Evolutionary conservation across 2,113 vertebrate species (phyloP).

Genomic region (Scomber colias): DNA sequence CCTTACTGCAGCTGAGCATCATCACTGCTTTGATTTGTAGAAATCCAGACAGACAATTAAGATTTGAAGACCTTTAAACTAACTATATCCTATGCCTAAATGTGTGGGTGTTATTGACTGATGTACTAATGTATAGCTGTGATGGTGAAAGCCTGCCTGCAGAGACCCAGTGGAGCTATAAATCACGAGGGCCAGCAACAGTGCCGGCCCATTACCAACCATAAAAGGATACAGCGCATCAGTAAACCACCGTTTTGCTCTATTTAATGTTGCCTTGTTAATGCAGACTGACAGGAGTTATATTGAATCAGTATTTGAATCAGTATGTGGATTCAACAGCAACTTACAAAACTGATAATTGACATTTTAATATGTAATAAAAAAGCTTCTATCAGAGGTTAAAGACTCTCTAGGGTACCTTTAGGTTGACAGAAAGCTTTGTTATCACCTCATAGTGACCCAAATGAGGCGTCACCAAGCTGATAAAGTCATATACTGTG

Average conservation of each 20-base stretch:
- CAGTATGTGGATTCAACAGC: not conserved
- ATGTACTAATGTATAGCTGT: not conserved
- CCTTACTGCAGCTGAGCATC: not conserved
- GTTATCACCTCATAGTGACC: too few relatives aligned
- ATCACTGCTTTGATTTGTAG: not conserved
- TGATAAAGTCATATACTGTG: not conserved
- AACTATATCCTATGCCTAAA: not conserved
- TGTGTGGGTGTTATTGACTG: not conserved
- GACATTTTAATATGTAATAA: too few relatives aligned
- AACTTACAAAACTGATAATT: not conserved
- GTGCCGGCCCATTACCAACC: not conserved
- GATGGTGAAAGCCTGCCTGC: constrained; percentile 71
- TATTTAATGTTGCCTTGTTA: constrained; percentile 1
- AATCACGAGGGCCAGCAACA: constrained; percentile 24
- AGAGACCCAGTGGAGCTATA: constrained; percentile 66
- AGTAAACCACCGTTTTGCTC: constrained; percentile 22
- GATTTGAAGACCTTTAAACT: not conserved
- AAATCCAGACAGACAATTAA: not conserved
- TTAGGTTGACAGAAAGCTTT: too few relatives aligned
- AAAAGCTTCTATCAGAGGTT: too few relatives aligned
- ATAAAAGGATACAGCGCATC: not conserved
- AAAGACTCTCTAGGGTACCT: too few relatives aligned
- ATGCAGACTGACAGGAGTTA: not conserved
- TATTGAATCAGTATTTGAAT: not conserved
- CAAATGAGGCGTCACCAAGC: not conserved